Evolutionary conservation across 2,888 invertebrate genomes (phyloP).

Genomic region (Cryptophagus acutangulus): DNA sequence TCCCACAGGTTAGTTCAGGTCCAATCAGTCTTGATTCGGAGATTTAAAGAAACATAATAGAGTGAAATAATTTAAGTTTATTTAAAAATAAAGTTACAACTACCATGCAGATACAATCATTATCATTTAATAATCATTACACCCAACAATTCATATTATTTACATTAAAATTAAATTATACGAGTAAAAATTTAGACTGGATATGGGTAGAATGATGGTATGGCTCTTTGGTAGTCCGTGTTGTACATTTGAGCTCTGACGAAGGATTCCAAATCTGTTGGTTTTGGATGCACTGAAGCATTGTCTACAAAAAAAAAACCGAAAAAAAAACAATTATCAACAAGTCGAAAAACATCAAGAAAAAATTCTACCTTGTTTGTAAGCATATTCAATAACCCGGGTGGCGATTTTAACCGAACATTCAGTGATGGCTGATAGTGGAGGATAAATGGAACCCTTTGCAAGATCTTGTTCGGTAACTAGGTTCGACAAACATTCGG

Average conservation of each 20-base stretch:
- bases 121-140: conserved; percentile 5
- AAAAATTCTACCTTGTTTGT: conserved; percentile 58
- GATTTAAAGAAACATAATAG: too few species aligned
- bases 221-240: conserved; percentile 60
- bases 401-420: conserved; percentile 86
- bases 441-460: conserved; percentile 88
- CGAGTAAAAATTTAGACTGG: background rate
- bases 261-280: conserved; percentile 65
- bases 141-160: too few species aligned
- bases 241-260: conserved; percentile 80
- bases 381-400: conserved; percentile 76
- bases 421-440: conserved; percentile 73
- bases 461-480: conserved; percentile 77
- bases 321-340: background rate
- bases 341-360: conserved; percentile 15
- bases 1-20: too few species aligned
- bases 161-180: conserved; percentile 4
- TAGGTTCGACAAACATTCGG: conserved; percentile 76
- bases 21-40: too few species aligned
- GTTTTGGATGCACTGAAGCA: conserved; percentile 75
- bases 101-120: conserved; percentile 8
- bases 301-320: conserved; percentile 53
- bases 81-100: conserved; percentile 23
- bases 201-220: conserved; percentile 60
- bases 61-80: conserved; percentile 23